Percentiles rank a stretch among this genome's conserved stretches.
Conservation (phyloP, 2,113 vertebrate species). For the Triplophysa dalaica region DNA sequence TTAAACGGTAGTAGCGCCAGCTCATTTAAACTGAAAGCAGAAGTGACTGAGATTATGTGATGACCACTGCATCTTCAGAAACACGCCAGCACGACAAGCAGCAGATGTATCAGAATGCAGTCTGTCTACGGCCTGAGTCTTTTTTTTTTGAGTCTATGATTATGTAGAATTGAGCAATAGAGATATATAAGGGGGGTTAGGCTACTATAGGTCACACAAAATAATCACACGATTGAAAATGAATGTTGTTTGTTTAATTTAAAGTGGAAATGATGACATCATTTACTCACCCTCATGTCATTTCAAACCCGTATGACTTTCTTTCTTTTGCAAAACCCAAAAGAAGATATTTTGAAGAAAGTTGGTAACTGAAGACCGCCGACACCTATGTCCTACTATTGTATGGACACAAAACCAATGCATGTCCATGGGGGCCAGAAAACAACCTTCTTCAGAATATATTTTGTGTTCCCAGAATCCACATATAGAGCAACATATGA, state of each 20-base stretch:
- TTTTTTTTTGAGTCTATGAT: conserved; percentile 1
- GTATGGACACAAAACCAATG: too few species aligned
- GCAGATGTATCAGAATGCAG: neutral
- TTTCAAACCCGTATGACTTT: too few species aligned
- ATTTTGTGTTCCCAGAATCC: too few species aligned
- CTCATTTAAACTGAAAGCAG: conserved; percentile 20
- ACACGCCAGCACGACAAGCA: neutral
- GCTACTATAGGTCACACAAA: conserved; percentile 63
- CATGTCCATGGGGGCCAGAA: too few species aligned
- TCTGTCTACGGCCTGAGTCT: conserved; percentile 17
- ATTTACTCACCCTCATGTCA: too few species aligned
- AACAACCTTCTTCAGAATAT: too few species aligned
- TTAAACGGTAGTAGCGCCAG: neutral
- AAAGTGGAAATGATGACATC: too few species aligned
- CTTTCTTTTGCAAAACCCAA: too few species aligned
- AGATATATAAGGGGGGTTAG: conserved; percentile 60
- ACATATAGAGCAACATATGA: neutral
- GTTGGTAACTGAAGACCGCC: too few species aligned
- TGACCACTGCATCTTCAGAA: neutral
- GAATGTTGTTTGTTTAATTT: neutral
- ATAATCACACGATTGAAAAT: neutral
- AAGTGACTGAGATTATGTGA: conserved; percentile 31
- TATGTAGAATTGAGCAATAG: conserved; percentile 34
- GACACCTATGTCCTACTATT: too few species aligned
- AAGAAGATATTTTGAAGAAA: too few species aligned